Percentiles rank a stretch among this genome's conserved stretches.
These are phyloP conservation scores for Sceloporus undulatus DNA, from an alignment of 2,113 vertebrate species.

Conservation along the genomic window DNA sequence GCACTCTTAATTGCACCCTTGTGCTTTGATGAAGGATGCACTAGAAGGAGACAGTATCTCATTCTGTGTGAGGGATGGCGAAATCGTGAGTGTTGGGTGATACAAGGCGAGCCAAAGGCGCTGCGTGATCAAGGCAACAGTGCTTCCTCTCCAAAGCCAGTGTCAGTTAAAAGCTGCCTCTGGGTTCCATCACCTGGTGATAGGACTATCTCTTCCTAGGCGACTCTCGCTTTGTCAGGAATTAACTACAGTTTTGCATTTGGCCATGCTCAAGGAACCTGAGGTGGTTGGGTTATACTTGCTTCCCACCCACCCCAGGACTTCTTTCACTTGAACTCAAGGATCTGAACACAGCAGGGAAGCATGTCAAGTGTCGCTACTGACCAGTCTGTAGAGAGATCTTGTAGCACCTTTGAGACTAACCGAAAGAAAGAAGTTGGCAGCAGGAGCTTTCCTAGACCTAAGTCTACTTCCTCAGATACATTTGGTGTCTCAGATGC, in stretches of 20 bases:
- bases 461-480: too few relatives aligned
- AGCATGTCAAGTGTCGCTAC: neutral
- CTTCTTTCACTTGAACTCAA: neutral
- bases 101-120: constrained; percentile 62
- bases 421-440: too few relatives aligned
- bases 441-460: too few relatives aligned
- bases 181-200: constrained; percentile 63
- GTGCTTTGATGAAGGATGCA: constrained; percentile 61
- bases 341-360: neutral
- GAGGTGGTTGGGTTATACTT: neutral
- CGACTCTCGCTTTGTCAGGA: constrained; percentile 36
- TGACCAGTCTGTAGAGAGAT: too few relatives aligned
- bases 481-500: too few relatives aligned
- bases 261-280: neutral
- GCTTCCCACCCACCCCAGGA: neutral
- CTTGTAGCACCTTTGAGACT: too few relatives aligned
- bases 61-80: constrained; percentile 56
- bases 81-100: constrained; percentile 51
- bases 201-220: too few relatives aligned
- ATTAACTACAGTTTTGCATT: constrained; percentile 1
- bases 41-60: constrained; percentile 56
- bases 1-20: constrained; percentile 10
- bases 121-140: constrained; percentile 64
- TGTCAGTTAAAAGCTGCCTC: constrained; percentile 63
- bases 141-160: constrained; percentile 68